phyloP scores from a whole-genome alignment of 2,888 invertebrate species.

The Balanococcus diminutus region DNA sequence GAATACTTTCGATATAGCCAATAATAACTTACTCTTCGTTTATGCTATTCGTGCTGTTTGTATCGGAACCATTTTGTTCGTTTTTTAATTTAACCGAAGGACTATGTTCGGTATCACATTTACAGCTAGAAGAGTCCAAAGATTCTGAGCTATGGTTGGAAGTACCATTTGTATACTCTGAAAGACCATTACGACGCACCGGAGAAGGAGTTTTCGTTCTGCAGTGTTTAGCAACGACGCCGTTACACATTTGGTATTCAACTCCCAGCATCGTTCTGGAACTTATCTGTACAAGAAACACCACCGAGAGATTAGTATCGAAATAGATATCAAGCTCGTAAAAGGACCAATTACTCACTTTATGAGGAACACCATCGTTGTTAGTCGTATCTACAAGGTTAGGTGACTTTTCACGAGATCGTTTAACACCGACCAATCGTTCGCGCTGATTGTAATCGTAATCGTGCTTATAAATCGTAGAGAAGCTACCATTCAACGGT shows the following conservation, averaged over 20 bases:
- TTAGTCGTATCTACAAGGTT: background rate
- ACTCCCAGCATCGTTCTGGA: background rate
- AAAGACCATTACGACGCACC: background rate
- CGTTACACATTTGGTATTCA: background rate
- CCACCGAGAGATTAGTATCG: background rate
- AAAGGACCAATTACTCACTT: too few species aligned
- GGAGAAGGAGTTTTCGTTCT: background rate
- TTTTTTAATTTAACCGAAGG: slow-evolving; percentile 27
- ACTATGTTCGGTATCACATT: background rate
- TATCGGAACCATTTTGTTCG: background rate
- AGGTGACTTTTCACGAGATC: slow-evolving; percentile 44
- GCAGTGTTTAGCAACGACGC: background rate
- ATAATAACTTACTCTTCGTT: slow-evolving; percentile 13
- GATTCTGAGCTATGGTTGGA: background rate
- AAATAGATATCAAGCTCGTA: background rate
- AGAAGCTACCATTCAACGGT: background rate
- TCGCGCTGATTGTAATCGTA: background rate
- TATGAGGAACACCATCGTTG: background rate
- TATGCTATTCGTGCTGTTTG: background rate
- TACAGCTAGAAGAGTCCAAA: background rate
- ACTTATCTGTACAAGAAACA: background rate
- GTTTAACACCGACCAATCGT: slow-evolving; percentile 32
- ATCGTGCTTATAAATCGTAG: background rate
- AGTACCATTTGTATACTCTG: background rate
- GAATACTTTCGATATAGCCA: background rate